Base-by-base conservation (phyloP, 2,888 invertebrate species). In the Hesperia comma region DNA sequence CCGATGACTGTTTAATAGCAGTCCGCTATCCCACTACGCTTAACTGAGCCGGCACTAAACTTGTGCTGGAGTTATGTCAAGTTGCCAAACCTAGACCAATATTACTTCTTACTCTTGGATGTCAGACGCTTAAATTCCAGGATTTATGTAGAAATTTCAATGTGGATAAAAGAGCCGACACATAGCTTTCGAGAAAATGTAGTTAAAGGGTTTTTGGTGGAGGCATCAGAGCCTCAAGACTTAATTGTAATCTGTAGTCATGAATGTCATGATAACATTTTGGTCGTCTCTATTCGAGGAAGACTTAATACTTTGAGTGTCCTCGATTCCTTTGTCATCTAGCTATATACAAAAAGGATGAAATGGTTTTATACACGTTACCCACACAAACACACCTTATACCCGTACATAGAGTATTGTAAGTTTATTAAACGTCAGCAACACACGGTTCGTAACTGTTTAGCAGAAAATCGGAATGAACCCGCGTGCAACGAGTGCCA, bases 341-440 rank as follows among this genome's bases (percentile, higher is more conserved):
- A n/a, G 33, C 26, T 37, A 12, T 3, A 3, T 10, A 37, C 3
- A 37, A 37, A 37, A 37, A 37, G 21, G 10, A 49, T 8, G 51
- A 19, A 17, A 46, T 8, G 12, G n/a, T 46, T 46, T 46, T 17
- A 12, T 17, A 17, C 43, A 46, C 15, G 15, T 21, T 21, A 33
- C 15, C 37, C 57, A 49, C 37, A 56, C 26, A 26, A 43, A 40
- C 37, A n/a, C 41, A 57, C 33, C 37, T 33, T 33, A 40, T 51
- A 57, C 37, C 8, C 3, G 12, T 10, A 10, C n/a, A 40, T 46
- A 57, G 55, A 26, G 64, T 81, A 79, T 72, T 62, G 74, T 82
- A 79, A 85, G 85, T 84, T 86, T 86, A 86, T 86, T 85, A 86
- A 86, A 86, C 78, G 86, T 86, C 86, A 86, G 79, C 72, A 79